Base-by-base conservation (phyloP, 2,797 vertebrate genomes). In the Cetoscarus ocellatus region DNA sequence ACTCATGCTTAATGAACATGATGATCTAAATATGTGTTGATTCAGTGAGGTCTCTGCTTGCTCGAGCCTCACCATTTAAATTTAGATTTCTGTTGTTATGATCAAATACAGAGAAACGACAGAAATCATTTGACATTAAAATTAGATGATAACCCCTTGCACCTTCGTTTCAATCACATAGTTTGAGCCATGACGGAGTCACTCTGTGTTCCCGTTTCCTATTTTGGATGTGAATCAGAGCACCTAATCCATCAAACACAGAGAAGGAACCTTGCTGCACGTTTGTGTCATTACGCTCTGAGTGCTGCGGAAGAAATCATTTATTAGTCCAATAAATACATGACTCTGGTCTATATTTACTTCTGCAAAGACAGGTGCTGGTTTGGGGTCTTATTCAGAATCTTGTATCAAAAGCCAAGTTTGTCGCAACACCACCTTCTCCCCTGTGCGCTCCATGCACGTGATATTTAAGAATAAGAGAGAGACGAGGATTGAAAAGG, bases 261-360 rank as follows among this genome's bases (percentile, higher is more conserved):
- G 45, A 17, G 15, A 48, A 7, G 13, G 15, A 17, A 17, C 45
- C 15, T 17, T 48, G 42, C 42, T 12, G 83, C 76, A 80, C 18
- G 5, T 27, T n/a, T 43, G 12, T 42, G n/a, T 38, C 70, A 55
- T 53, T 11, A 6, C 53, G 45, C 62, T 74, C 67, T 55, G n/a
- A 56, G 63, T 62, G 61, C 61, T 49, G 69, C 58, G 49, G 52
- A 61, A 77, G 77, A 79, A 75, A 85, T 86, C 66, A 61, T 78
- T 84, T 69, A 79, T 61, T 34, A 13, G 51, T 54, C 34, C 81
- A 88, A 84, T 61, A 85, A 83, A 86, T 85, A 89, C 56, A 63
- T 48, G 39, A 17, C 52, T 42, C 49, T 67, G 61, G 39, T 59
- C 45, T 79, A 48, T 59, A 65, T 73, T 79, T 78, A 67, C 49